Evolutionary conservation across 2,797 vertebrate genomes (phyloP).

Genomic region (Malacoctenus gilli): DNA sequence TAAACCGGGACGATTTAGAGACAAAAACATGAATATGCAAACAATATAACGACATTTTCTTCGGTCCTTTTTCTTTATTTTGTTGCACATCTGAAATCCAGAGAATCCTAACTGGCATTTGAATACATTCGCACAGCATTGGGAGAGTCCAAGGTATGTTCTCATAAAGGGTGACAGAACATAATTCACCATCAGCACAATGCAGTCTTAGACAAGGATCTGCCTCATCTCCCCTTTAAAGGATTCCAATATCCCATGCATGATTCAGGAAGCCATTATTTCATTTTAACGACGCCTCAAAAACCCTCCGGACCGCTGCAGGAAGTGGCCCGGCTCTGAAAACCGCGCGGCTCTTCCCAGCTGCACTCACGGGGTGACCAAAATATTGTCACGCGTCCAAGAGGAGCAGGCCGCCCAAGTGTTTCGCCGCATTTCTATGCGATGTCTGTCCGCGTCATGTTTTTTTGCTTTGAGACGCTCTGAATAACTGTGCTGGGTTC

Average conservation of each 20-base stretch:
- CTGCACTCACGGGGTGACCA: slow-evolving; percentile 24
- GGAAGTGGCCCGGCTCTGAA: slow-evolving; percentile 46
- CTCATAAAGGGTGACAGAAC: slow-evolving; percentile 54
- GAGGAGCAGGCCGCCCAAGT: slow-evolving; percentile 5
- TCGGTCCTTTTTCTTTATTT: too few species aligned
- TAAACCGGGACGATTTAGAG: not conserved
- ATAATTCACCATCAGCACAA: slow-evolving; percentile 60
- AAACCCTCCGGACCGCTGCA: slow-evolving; percentile 45
- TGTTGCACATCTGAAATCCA: slow-evolving; percentile 30
- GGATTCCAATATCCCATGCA: slow-evolving; percentile 66
- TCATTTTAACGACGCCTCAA: slow-evolving; percentile 60
- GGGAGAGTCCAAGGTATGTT: slow-evolving; percentile 42
- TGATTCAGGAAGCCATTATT: slow-evolving; percentile 74
- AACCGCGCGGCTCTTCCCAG: slow-evolving; percentile 23
- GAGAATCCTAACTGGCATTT: slow-evolving; percentile 39
- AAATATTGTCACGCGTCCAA: slow-evolving; percentile 44
- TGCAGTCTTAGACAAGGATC: slow-evolving; percentile 53
- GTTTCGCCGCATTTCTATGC: slow-evolving; percentile 43
- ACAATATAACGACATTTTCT: slow-evolving; percentile 5
- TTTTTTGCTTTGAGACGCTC: slow-evolving; percentile 55
- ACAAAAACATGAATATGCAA: slow-evolving; percentile 12
- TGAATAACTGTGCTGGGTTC: slow-evolving; percentile 62
- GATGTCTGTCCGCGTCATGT: slow-evolving; percentile 38
- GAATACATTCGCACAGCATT: slow-evolving; percentile 21
- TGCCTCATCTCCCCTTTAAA: slow-evolving; percentile 65